Evolutionary conservation across 1,140 invertebrate species (phyloP), one percentile per base, ranked within the genome.

Genomic region (Leptopilina clavipes): DNA sequence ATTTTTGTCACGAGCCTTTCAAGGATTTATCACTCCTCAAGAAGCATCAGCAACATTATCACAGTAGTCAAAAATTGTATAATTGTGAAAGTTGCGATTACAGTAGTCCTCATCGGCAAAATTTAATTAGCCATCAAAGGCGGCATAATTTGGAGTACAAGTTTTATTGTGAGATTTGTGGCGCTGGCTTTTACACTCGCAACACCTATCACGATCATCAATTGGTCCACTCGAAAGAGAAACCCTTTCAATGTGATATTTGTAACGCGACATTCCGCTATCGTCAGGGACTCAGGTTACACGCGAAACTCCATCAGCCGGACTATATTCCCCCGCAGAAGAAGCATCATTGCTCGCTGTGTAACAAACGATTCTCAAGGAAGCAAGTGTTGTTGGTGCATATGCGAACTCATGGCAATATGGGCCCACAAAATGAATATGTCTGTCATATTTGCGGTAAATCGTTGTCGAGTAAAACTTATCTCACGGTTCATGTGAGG

Each of bases 401-500:
- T 73, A 90, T 91, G 89, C 84, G 85, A 7, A 90, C 87, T 0
- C 90, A 91, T 48, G 87, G 86, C 0, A 87, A 84, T 70, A 79
- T 76, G 0, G 87, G 84, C 0, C 86, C 87, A 0, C 89, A 89
- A 45, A 90, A 87, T 75, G 88, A 91, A 19, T 92, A 88, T 76
- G 86, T 95, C 11, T 97, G 96, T 86, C 89, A 91, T 12, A 93
- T 95, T 1, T 98, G 96, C 84, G 93, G 94, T 12, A 96, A 93
- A 59, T 84, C 89, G 0, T 93, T 93, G 10, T 92, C 92, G 1
- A 93, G 94, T 77, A 94, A 95, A 90, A 94, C 96, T 0, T 96
- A 96, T 12, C 86, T 97, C 9, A 95, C 94, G 43, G 97, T 97
- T 88, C 97, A 96, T 84, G 89, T 95, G 71, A 89, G 95, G 12